A percentile compares a stretch with the other conserved stretches of the same genome.
These are phyloP conservation scores for Lamellibrachia luymesi DNA, from an alignment of 1,140 invertebrate genomes.

Conservation along the genomic window DNA sequence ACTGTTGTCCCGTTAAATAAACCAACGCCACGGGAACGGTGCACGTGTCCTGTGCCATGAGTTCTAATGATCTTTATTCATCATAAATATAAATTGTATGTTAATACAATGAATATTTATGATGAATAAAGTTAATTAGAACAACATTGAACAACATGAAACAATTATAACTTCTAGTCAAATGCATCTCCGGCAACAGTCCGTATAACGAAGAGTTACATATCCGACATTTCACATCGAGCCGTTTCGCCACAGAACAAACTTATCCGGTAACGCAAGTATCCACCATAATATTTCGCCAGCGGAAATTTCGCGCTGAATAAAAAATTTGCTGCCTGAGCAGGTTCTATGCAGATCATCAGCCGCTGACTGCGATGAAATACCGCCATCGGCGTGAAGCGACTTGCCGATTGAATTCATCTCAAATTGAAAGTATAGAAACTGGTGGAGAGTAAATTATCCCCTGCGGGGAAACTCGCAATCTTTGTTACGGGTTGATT, in stretches of 20 bases:
- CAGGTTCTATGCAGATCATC: not conserved
- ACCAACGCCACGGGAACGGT: no score
- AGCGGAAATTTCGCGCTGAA: not conserved
- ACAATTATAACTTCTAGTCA: not conserved
- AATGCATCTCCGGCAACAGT: not conserved
- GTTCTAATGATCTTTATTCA: no score
- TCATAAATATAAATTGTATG: no score
- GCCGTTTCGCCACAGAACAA: not conserved
- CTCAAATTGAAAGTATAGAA: constrained; percentile 1
- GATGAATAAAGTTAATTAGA: no score
- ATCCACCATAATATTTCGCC: not conserved
- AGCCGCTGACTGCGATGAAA: not conserved
- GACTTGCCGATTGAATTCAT: not conserved
- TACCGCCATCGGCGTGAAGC: not conserved
- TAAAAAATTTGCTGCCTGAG: not conserved
- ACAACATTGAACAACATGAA: not conserved
- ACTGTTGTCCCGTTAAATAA: no score
- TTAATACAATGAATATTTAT: no score
- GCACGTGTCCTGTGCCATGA: no score
- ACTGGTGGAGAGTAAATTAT: not conserved
- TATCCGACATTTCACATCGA: not conserved
- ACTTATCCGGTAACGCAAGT: not conserved
- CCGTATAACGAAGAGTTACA: not conserved
- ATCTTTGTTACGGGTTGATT: not conserved
- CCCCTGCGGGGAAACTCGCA: not conserved